Conservation (phyloP, 2,888 invertebrate species). For the Nymphalis polychloros region DNA sequence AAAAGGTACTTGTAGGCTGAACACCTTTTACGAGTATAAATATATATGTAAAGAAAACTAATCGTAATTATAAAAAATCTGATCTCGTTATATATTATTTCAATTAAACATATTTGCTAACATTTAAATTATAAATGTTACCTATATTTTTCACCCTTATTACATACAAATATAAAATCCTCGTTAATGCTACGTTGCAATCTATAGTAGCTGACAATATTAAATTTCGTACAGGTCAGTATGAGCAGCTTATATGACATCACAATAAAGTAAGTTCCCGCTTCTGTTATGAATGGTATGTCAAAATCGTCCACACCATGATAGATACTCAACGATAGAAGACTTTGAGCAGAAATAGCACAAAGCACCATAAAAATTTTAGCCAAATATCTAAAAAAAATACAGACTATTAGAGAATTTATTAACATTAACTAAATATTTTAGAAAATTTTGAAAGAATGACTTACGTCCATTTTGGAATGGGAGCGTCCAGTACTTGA, state of each 20-base stretch:
- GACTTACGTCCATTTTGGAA: constrained; percentile 51
- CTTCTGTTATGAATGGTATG: constrained; percentile 51
- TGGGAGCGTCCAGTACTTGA: constrained; percentile 52
- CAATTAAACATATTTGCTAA: background rate
- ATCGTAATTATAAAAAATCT: too few relatives aligned
- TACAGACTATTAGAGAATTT: background rate
- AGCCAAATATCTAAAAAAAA: constrained; percentile 45
- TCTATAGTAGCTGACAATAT: constrained; percentile 49
- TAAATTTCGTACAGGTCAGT: constrained; percentile 46
- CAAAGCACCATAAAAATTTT: constrained; percentile 29
- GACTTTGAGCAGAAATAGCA: constrained; percentile 32
- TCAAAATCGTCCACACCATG: constrained; percentile 48
- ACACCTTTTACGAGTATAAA: too few relatives aligned
- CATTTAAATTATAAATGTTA: constrained; percentile 30
- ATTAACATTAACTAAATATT: background rate
- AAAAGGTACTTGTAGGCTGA: too few relatives aligned
- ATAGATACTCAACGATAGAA: constrained; percentile 38
- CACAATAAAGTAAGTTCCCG: constrained; percentile 52
- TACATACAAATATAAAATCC: constrained; percentile 57
- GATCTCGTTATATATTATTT: background rate
- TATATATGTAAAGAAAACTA: too few relatives aligned
- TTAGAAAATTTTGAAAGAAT: background rate
- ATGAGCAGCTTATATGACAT: constrained; percentile 54
- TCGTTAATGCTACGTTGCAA: constrained; percentile 49
- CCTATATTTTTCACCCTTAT: constrained; percentile 52